These are phyloP conservation scores for Numida meleagris DNA, from an alignment of 2,113 vertebrate genomes.

Conservation along the genomic window DNA sequence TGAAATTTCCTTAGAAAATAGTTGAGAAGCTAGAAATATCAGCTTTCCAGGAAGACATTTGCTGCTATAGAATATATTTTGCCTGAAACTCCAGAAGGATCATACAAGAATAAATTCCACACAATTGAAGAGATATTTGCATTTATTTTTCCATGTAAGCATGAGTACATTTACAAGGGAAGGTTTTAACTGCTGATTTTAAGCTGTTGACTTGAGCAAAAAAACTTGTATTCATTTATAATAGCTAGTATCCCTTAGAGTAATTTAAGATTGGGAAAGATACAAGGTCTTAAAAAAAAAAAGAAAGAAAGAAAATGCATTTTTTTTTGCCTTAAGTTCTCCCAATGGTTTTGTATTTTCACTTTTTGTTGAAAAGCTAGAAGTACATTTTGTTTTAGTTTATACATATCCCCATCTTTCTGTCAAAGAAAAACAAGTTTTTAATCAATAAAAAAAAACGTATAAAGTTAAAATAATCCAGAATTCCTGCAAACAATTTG, in stretches of 20 bases:
- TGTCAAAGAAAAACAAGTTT: background rate
- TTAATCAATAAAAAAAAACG: background rate
- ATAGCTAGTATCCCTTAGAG: background rate
- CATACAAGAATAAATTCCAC: background rate
- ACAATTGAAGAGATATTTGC: background rate
- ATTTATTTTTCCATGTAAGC: background rate
- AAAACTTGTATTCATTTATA: background rate
- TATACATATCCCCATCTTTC: fast-evolving
- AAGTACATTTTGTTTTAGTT: background rate
- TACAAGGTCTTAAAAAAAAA: background rate
- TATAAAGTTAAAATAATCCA: background rate
- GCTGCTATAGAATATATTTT: background rate
- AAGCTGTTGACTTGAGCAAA: background rate
- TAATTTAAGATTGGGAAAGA: background rate
- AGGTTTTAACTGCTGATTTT: background rate
- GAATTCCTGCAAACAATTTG: background rate
- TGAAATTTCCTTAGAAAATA: background rate
- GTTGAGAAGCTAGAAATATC: constrained; percentile 8
- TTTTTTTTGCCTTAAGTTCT: background rate
- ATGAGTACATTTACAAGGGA: background rate
- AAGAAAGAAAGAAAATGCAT: background rate
- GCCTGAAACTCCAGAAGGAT: constrained; percentile 4
- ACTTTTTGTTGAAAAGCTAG: background rate
- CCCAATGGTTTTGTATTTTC: background rate
- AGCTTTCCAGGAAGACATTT: background rate